These are phyloP conservation scores for Condylura cristata DNA, from an alignment of 2,113 vertebrate genomes.

Conservation along the genomic window DNA sequence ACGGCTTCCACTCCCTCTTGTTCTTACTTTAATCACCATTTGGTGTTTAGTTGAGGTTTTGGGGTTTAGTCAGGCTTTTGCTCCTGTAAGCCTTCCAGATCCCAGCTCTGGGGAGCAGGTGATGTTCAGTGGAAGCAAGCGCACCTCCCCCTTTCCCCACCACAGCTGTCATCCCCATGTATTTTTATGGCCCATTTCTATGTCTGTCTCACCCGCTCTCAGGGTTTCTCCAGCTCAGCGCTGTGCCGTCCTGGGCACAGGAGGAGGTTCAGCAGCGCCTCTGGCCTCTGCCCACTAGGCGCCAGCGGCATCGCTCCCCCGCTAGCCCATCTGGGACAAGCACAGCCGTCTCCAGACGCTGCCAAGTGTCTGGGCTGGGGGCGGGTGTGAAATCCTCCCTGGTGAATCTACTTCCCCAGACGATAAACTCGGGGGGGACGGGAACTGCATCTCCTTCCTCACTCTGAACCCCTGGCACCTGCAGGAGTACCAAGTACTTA, in stretches of 20 bases:
- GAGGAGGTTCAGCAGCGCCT: neutral
- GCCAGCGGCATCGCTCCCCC: too few species aligned
- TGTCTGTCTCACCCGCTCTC: neutral
- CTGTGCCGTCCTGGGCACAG: accelerated
- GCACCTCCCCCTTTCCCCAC: neutral
- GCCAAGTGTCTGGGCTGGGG: neutral
- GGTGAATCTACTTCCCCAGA: neutral
- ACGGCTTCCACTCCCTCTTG: neutral
- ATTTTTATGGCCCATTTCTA: neutral
- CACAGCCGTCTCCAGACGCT: neutral
- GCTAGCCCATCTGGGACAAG: neutral
- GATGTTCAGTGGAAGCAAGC: neutral
- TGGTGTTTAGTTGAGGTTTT: neutral
- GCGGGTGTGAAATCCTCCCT: neutral
- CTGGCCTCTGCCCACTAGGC: neutral
- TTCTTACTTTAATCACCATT: neutral
- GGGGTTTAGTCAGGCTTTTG: neutral
- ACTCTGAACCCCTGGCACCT: neutral
- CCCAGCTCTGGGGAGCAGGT: neutral
- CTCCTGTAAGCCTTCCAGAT: neutral
- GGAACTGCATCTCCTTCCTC: neutral
- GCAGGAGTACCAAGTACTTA: neutral
- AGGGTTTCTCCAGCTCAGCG: neutral
- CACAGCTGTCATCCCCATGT: neutral
- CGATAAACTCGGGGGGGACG: neutral